Percentiles rank a stretch among this genome's conserved stretches.
These are phyloP conservation scores for Xenus cinereus DNA, from an alignment of 2,113 vertebrate species.

Conservation along the genomic window DNA sequence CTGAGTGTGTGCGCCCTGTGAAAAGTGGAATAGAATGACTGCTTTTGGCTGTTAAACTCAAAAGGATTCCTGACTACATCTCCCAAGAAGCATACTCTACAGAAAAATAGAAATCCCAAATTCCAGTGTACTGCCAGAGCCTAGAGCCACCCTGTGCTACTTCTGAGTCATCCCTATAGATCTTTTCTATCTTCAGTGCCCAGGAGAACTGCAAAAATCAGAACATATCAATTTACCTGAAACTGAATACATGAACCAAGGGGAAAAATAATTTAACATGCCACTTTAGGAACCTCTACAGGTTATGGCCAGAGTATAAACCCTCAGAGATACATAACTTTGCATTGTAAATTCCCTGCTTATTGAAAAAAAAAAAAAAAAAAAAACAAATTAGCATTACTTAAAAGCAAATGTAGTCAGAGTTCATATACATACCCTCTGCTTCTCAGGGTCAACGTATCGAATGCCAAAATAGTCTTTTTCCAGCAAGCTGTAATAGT, in stretches of 20 bases:
- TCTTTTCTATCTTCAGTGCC: not conserved
- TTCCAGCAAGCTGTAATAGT: slow-evolving; percentile 96
- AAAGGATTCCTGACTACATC: not conserved
- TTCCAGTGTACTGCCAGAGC: not conserved
- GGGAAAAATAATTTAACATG: not conserved
- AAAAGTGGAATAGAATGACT: not conserved
- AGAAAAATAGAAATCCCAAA: not conserved
- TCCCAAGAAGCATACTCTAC: not conserved
- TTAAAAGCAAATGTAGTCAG: not conserved
- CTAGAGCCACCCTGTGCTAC: not conserved
- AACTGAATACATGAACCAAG: not conserved
- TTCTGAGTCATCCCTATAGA: not conserved
- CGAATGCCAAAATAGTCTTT: slow-evolving; percentile 99
- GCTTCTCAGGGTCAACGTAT: slow-evolving; percentile 96
- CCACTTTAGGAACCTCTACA: not conserved
- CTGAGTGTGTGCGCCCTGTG: not conserved
- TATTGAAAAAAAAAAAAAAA: not conserved
- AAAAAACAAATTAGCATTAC: not conserved
- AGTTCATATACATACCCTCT: slow-evolving; percentile 83
- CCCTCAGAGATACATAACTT: not conserved
- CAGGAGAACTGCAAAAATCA: not conserved
- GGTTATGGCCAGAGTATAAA: not conserved
- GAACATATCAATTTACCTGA: not conserved
- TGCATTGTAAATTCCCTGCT: not conserved
- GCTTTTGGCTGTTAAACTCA: not conserved